These are phyloP conservation scores for Catocala nupta DNA, from an alignment of 2,888 invertebrate species.

Conservation along the genomic window DNA sequence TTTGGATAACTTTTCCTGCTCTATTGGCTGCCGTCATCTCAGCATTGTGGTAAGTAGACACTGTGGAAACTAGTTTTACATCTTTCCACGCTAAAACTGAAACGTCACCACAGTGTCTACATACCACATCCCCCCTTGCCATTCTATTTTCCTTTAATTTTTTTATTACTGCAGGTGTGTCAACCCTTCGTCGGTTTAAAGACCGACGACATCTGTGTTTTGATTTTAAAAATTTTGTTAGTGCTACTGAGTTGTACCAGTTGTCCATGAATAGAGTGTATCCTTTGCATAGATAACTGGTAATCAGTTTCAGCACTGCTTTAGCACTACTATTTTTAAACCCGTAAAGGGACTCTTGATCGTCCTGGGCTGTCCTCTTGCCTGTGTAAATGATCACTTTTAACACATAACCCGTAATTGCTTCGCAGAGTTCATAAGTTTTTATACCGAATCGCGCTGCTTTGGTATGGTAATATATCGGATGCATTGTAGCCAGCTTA, in stretches of 20 bases:
- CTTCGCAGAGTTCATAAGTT: constrained; percentile 20
- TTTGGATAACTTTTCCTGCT: constrained; percentile 12
- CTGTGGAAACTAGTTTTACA: constrained; percentile 19
- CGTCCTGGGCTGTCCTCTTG: constrained; percentile 10
- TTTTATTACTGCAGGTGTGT: constrained; percentile 12
- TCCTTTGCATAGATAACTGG: constrained; percentile 12
- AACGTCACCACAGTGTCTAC: constrained; percentile 34
- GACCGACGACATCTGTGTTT: constrained; percentile 21
- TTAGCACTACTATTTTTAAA: constrained; percentile 37
- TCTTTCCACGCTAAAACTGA: constrained; percentile 35
- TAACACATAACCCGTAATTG: constrained; percentile 33
- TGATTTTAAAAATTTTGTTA: constrained; percentile 16
- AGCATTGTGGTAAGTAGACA: constrained; percentile 23
- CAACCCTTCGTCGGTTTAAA: constrained; percentile 15
- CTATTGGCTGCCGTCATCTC: constrained; percentile 19
- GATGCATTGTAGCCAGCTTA: too few relatives aligned
- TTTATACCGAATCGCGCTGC: constrained; percentile 38
- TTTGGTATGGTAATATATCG: too few relatives aligned
- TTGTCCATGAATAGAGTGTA: constrained; percentile 23
- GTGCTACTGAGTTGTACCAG: constrained; percentile 29
- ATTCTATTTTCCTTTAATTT: constrained; percentile 7
- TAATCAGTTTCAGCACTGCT: constrained; percentile 26
- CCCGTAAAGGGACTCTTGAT: constrained; percentile 15
- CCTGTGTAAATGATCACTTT: constrained; percentile 34
- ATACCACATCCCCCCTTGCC: constrained; percentile 4